Evolutionary conservation across 2,888 invertebrate genomes (phyloP), one percentile per base, ranked within the genome.

Genomic region (Pachliopta kotzebuea): DNA sequence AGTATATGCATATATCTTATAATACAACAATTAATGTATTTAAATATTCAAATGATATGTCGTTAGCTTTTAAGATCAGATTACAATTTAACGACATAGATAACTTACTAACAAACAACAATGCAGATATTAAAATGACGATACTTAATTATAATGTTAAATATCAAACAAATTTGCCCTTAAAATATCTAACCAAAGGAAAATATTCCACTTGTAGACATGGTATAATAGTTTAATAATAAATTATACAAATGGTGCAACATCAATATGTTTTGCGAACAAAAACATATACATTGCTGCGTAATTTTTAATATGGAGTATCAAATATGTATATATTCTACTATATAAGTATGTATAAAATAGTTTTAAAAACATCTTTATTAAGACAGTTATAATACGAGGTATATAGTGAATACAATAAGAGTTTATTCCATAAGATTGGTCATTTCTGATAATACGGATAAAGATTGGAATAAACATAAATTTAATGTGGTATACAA

Each of bases 251-350:
- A 37, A 11, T 18, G n/a, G n/a, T n/a, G n/a, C 7, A 58, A 42
- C 21, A 26, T 29, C 29, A 59, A 29, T 37, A 24, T 29, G 21
- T 18, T 20, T 60, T 37, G 24, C 3, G 49, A 63, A 59, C 21
- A 37, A 24, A 55, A 49, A 52, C n/a, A 26, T 54, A n/a, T 50
- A 56, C n/a, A 60, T 21, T 21, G 49, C 49, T 21, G 23, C 49
- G 58, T 59, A 45, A 11, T 37, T 9, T 58, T 20, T 53, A 64
- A 65, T 53, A 65, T 24, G 20, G 60, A 57, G 45, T 65, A 65
- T 61, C n/a, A 61, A 65, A 65, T 57, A 54, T 52, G 57, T 60
- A 65, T 37, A 49, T 42, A 63, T 31, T 29, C 58, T 55, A 65
- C 21, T 21, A 37, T 57, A 58, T 42, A 56, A 50, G 52, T 57